Percentiles rank a stretch among this genome's conserved stretches.
Evolutionary conservation across 1,140 invertebrate species (phyloP).

Genomic region (Mizuhopecten yessoensis): DNA sequence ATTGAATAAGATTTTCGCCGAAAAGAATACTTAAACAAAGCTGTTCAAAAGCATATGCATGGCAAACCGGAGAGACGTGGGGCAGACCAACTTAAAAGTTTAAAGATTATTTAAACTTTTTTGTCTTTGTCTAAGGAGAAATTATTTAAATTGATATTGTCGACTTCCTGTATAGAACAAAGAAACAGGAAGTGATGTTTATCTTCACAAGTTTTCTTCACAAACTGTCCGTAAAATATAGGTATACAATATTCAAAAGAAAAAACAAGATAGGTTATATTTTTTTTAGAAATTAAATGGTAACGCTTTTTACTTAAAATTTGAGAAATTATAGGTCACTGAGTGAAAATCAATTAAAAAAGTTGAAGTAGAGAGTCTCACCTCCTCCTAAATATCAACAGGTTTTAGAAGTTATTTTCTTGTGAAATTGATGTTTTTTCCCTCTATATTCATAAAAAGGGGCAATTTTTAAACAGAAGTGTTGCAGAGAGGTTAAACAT

Average conservation of each 20-base stretch:
- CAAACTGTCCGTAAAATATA: background rate
- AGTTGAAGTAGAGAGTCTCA: no score
- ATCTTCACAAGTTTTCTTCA: background rate
- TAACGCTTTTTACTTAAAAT: background rate
- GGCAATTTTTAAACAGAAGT: no score
- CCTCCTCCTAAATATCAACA: no score
- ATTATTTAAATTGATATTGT: conserved; percentile 18
- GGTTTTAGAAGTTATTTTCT: no score
- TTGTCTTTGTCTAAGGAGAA: background rate
- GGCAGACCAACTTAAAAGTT: background rate
- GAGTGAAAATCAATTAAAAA: background rate
- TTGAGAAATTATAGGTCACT: background rate
- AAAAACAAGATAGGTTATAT: background rate
- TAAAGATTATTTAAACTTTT: background rate
- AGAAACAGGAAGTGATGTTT: background rate
- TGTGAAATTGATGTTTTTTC: no score
- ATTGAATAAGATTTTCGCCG: no score
- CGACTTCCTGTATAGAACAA: background rate
- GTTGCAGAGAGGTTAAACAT: no score
- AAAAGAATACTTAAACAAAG: no score
- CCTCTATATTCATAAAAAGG: no score
- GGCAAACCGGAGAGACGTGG: no score
- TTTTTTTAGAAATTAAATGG: background rate
- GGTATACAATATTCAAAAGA: background rate
- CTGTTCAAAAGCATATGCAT: no score